Base-by-base conservation (phyloP, 2,888 invertebrate genomes). In the Melanotus villosus region DNA sequence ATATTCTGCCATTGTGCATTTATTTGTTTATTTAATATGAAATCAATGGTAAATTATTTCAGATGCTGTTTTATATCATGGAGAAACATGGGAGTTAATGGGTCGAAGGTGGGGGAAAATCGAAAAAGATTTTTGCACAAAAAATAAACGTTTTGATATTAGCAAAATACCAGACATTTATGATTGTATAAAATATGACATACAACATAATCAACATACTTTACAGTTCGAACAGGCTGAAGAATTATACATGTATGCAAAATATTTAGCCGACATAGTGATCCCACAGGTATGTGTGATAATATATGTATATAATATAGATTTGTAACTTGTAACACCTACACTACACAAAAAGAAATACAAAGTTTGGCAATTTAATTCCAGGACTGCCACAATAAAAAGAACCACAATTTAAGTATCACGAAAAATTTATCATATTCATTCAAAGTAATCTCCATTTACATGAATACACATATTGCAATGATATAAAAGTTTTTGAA, bases 91-190 rank as follows among this genome's bases (percentile, higher is more conserved):
- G 99, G 99, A 99, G 81, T 86, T 99, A 72, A 97, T 99, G 94
- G 96, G 96, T 4, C 89, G 99, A 16, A 89, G 99, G 10, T 99
- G 99, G 99, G 95, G 96, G 41, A 99, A 99, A 86, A 94, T 99
- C 62, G 97, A 98, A 82, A 98, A 99, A 84, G 99, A 99, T 84
- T 99, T 99, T 83, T 95, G 93, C 80, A 93, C 95, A 0, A 98
- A 98, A 84, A 94, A 93, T 78, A 94, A 93, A 77, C 90, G 92
- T 36, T 99, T 94, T 84, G 99, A 99, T 84, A 99, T 99, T 79
- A 98, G 98, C 4, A 99, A 99, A 86, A 96, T 99, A 68, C 99
- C 99, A 0, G 99, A 99, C 83, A 99, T 99, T 75, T 99, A 99
- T 81, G 99, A 99, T 87, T 99, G 99, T 83, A 99, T 99, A 78